Evolutionary conservation across 2,113 vertebrate species (phyloP).

Genomic region (Shinisaurus crocodilurus): DNA sequence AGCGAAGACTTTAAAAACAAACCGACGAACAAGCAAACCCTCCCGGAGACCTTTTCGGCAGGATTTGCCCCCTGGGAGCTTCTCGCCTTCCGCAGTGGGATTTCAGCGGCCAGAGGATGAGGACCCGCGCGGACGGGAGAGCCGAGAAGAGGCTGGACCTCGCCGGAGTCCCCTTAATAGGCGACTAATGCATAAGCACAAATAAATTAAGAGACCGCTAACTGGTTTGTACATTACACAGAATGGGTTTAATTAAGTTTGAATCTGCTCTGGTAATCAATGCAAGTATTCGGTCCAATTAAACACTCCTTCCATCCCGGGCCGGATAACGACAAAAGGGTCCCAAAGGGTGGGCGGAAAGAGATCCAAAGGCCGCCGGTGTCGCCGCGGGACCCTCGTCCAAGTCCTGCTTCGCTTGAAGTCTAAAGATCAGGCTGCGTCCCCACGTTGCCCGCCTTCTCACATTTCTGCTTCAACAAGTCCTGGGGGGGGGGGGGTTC

Average conservation of each 20-base stretch:
- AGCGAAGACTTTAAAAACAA: neutral
- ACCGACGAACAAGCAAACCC: neutral
- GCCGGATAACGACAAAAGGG: conserved; percentile 41
- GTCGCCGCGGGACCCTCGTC: neutral
- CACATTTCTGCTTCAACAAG: neutral
- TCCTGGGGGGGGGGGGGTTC: neutral
- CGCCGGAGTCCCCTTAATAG: conserved; percentile 53
- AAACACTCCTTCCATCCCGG: conserved; percentile 39
- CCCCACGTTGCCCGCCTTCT: neutral
- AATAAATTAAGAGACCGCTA: conserved; percentile 81
- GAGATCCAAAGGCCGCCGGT: conserved; percentile 47
- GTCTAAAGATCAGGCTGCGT: neutral
- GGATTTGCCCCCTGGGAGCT: neutral
- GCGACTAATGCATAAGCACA: conserved; percentile 68
- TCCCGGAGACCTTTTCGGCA: neutral
- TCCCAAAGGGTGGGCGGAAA: conserved; percentile 20
- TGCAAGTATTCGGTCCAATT: conserved; percentile 58
- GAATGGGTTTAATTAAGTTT: conserved; percentile 81
- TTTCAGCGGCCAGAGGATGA: neutral
- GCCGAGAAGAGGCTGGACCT: neutral
- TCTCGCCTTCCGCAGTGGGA: neutral
- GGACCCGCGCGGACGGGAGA: too few relatives aligned
- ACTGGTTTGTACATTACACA: conserved; percentile 76
- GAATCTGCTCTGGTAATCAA: conserved; percentile 75
- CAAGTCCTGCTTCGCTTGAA: neutral